Conservation (phyloP, 2,888 invertebrate species). For the Nomada fabriciana region DNA sequence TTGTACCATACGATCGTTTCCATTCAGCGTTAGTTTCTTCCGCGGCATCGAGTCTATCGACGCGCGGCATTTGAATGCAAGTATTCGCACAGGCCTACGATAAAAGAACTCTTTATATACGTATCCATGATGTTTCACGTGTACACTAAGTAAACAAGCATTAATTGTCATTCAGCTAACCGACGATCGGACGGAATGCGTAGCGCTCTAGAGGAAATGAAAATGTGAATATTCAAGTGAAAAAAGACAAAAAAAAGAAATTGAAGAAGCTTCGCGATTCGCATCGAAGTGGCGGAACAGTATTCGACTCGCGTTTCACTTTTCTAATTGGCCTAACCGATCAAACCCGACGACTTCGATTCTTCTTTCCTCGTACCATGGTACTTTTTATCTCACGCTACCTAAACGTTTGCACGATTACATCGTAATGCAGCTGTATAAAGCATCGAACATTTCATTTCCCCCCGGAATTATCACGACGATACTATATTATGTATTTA, state of each 20-base stretch:
- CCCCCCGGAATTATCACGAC: background rate
- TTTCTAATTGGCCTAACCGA: conserved; percentile 55
- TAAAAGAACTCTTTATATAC: conserved; percentile 63
- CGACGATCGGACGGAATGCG: conserved; percentile 50
- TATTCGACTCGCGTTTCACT: conserved; percentile 32
- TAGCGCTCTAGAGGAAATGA: conserved; percentile 51
- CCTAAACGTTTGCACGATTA: background rate
- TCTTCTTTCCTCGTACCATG: conserved; percentile 7
- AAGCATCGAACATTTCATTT: too few species aligned
- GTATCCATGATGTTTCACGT: conserved; percentile 63
- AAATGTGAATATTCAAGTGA: too few species aligned
- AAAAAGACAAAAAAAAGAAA: background rate
- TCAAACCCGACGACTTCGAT: background rate
- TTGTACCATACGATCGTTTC: conserved; percentile 21
- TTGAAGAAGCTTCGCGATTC: conserved; percentile 24
- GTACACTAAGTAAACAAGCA: conserved; percentile 45
- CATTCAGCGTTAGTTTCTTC: conserved; percentile 28
- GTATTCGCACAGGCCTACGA: conserved; percentile 66
- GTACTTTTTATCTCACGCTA: background rate
- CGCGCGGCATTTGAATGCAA: conserved; percentile 46
- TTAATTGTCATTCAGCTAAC: conserved; percentile 45
- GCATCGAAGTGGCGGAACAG: conserved; percentile 14
- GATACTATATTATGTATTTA: too few species aligned
- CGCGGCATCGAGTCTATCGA: conserved; percentile 36
- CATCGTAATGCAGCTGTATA: conserved; percentile 33